Conservation (phyloP, 1,140 invertebrate species). For the Heliothis virescens region DNA sequence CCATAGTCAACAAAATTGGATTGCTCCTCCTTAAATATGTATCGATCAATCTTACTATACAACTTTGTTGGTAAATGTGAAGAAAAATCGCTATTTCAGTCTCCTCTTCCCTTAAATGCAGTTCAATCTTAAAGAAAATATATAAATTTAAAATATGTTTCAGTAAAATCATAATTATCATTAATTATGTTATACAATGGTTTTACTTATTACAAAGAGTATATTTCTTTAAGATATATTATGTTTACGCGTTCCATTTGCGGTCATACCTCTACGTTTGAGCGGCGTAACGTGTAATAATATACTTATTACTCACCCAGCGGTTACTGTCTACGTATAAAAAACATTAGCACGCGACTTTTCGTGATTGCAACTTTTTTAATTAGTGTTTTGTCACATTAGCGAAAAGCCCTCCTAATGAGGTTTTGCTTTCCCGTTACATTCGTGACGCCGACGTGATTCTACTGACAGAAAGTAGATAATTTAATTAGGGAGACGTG, state of each 20-base stretch:
- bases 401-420: constrained; percentile 52
- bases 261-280: not conserved
- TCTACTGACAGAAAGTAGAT: constrained; percentile 51
- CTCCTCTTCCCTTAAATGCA: too few relatives aligned
- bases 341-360: constrained; percentile 55
- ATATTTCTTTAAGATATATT: not conserved
- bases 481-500: constrained; percentile 49
- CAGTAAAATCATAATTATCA: too few relatives aligned
- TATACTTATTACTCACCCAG: constrained; percentile 29
- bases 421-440: constrained; percentile 49
- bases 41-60: constrained; percentile 29
- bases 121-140: too few relatives aligned
- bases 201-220: not conserved
- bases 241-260: constrained; percentile 14
- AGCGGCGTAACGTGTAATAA: constrained; percentile 39
- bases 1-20: constrained; percentile 51
- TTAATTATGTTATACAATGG: not conserved
- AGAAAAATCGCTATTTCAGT: too few relatives aligned
- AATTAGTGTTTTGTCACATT: constrained; percentile 61
- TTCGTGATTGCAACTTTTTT: constrained; percentile 54
- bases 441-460: constrained; percentile 32
- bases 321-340: constrained; percentile 42
- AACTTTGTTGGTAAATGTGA: too few relatives aligned
- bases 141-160: too few relatives aligned
- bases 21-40: constrained; percentile 51